A percentile compares a stretch with the other conserved stretches of the same genome.
Conservation (phyloP, 2,888 invertebrate genomes). For the Cryptus viduatorius region DNA sequence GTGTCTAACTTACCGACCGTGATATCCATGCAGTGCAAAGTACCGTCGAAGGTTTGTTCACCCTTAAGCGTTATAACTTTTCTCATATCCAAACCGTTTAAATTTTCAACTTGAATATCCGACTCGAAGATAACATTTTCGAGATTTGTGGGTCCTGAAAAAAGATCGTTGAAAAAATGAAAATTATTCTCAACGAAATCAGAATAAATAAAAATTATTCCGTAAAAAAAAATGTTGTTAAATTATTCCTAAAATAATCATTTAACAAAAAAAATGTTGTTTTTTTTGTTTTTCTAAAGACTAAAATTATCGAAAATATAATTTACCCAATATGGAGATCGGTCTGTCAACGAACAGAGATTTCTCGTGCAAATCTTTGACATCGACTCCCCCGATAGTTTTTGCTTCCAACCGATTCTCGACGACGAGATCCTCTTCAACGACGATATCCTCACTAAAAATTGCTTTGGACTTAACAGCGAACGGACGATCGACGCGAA, state of each 20-base stretch:
- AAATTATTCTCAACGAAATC: no score
- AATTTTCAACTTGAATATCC: constrained; percentile 81
- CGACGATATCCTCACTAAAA: constrained; percentile 71
- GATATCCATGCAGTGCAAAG: constrained; percentile 83
- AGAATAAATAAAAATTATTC: neutral
- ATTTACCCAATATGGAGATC: constrained; percentile 71
- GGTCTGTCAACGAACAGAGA: constrained; percentile 73
- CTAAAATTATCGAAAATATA: no score
- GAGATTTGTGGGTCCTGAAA: constrained; percentile 84
- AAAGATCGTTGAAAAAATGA: constrained; percentile 43
- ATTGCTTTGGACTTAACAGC: constrained; percentile 68
- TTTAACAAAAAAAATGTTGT: neutral
- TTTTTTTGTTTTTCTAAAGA: no score
- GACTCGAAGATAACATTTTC: constrained; percentile 84
- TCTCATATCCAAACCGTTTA: constrained; percentile 85
- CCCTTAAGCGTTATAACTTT: constrained; percentile 85
- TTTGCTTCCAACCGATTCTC: constrained; percentile 66
- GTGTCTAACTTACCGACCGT: constrained; percentile 72
- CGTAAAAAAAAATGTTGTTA: neutral
- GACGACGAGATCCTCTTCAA: constrained; percentile 71
- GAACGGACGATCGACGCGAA: constrained; percentile 73
- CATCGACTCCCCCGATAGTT: constrained; percentile 73
- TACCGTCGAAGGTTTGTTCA: constrained; percentile 84
- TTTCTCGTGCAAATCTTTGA: constrained; percentile 70
- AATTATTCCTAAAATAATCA: no score